Conservation (phyloP, 2,888 invertebrate species). For the Lasioglossum lativentre region DNA sequence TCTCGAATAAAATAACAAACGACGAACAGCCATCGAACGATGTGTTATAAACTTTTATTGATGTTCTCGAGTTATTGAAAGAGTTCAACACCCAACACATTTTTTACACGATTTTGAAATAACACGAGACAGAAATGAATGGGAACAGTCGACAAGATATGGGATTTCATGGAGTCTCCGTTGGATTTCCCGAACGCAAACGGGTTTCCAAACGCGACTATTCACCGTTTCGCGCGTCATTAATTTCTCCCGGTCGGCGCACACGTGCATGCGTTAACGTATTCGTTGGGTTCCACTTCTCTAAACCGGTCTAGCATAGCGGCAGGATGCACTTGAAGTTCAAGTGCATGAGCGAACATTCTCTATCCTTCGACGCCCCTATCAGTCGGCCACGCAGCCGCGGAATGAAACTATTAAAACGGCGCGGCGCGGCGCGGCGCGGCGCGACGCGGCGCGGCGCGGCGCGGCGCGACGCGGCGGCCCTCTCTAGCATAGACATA, state of each 20-base stretch:
- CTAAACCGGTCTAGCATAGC: slow-evolving; percentile 13
- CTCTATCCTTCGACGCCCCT: slow-evolving; percentile 10
- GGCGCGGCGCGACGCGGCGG: background rate
- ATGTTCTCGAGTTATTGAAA: too few species aligned
- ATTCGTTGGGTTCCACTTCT: slow-evolving; percentile 32
- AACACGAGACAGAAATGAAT: background rate
- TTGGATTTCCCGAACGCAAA: background rate
- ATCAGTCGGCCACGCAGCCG: slow-evolving; percentile 5
- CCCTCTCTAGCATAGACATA: background rate
- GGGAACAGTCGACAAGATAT: background rate
- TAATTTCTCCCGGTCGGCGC: background rate
- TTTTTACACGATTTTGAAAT: too few species aligned
- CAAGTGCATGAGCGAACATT: slow-evolving; percentile 33
- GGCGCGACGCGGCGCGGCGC: too few species aligned
- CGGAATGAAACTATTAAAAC: slow-evolving; percentile 51
- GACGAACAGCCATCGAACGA: too few species aligned
- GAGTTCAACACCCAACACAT: too few species aligned
- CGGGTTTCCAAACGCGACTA: background rate
- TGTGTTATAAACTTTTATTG: too few species aligned
- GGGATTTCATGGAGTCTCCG: background rate
- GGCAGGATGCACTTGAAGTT: slow-evolving; percentile 26
- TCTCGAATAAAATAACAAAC: too few species aligned
- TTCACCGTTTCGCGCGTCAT: background rate
- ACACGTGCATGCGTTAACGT: background rate
- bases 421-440: too few species aligned